These are phyloP conservation scores for Bombyx mandarina DNA, from an alignment of 1,140 invertebrate genomes.

Conservation along the genomic window DNA sequence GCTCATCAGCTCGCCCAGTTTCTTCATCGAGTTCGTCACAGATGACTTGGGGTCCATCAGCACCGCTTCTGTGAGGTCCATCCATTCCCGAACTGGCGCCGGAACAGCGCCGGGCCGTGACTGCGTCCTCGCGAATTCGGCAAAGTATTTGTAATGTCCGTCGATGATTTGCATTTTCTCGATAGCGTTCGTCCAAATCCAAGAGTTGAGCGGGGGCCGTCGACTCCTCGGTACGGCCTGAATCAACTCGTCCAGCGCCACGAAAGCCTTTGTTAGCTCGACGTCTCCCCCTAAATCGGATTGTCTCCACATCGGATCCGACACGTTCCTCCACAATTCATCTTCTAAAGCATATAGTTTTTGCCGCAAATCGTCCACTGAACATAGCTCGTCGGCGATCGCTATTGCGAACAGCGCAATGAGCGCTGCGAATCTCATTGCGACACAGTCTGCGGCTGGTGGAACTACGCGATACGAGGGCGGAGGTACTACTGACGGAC, in stretches of 20 bases:
- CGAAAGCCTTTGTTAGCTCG: slow-evolving; percentile 72
- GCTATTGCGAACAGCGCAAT: slow-evolving; percentile 43
- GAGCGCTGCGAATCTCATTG: slow-evolving; percentile 43
- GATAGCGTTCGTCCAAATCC: slow-evolving; percentile 71
- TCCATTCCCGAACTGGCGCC: slow-evolving; percentile 70
- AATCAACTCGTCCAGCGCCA: slow-evolving; percentile 66
- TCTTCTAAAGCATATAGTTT: slow-evolving; percentile 70
- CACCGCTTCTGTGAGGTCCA: slow-evolving; percentile 75
- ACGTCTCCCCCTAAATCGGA: slow-evolving; percentile 59
- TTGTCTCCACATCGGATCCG: slow-evolving; percentile 55
- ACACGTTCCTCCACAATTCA: slow-evolving; percentile 63
- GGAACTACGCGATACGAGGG: slow-evolving; percentile 27
- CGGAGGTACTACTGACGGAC: slow-evolving; percentile 28
- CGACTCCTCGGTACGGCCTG: slow-evolving; percentile 47
- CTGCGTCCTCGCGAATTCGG: slow-evolving; percentile 71
- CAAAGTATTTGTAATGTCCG: slow-evolving; percentile 73
- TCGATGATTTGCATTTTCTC: slow-evolving; percentile 71
- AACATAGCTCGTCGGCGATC: slow-evolving; percentile 27
- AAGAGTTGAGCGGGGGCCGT: slow-evolving; percentile 62
- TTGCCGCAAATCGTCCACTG: slow-evolving; percentile 72
- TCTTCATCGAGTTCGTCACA: slow-evolving; percentile 62
- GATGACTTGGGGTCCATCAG: slow-evolving; percentile 72
- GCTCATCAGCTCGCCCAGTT: slow-evolving; percentile 69
- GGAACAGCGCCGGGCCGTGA: slow-evolving; percentile 55
- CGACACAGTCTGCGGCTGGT: slow-evolving; percentile 18